Percentiles rank a stretch among this genome's conserved stretches.
These are phyloP conservation scores for Drosophila mimetica DNA, from an alignment of 2,888 invertebrate genomes.

Conservation along the genomic window DNA sequence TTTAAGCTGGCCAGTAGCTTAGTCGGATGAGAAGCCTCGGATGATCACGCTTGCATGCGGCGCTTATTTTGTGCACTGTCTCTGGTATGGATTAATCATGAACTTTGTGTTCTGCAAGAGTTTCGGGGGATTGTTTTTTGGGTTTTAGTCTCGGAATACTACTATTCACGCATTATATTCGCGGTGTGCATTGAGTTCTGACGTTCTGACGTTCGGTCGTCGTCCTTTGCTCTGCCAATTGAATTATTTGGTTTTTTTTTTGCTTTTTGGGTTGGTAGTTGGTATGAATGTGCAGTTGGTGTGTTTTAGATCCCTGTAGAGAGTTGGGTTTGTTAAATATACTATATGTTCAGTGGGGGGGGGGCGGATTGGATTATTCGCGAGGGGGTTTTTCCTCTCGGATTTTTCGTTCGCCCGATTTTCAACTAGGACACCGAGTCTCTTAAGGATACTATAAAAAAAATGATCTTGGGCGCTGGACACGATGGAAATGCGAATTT, in stretches of 20 bases:
- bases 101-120: slow-evolving; percentile 10
- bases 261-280: slow-evolving; percentile 3
- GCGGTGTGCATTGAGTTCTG: neutral
- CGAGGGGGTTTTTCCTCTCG: neutral
- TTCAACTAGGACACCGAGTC: neutral
- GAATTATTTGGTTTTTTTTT: slow-evolving; percentile 8
- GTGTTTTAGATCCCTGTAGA: slow-evolving; percentile 2
- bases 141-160: neutral
- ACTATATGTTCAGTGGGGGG: neutral
- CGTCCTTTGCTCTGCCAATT: slow-evolving; percentile 15
- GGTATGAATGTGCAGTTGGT: slow-evolving; percentile 14
- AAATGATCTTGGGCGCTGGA: slow-evolving; percentile 6
- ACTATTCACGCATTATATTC: slow-evolving; percentile 4
- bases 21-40: neutral
- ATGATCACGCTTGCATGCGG: slow-evolving; percentile 10
- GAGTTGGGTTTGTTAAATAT: slow-evolving; percentile 7
- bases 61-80: slow-evolving; percentile 10
- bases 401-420: neutral
- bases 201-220: neutral
- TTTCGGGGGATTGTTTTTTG: slow-evolving; percentile 3
- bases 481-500: slow-evolving; percentile 47
- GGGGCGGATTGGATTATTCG: neutral
- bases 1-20: slow-evolving; percentile 14
- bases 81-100: slow-evolving; percentile 12
- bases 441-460: neutral